Evolutionary conservation across 2,113 vertebrate species (phyloP).

Genomic region (Megalops atlanticus): DNA sequence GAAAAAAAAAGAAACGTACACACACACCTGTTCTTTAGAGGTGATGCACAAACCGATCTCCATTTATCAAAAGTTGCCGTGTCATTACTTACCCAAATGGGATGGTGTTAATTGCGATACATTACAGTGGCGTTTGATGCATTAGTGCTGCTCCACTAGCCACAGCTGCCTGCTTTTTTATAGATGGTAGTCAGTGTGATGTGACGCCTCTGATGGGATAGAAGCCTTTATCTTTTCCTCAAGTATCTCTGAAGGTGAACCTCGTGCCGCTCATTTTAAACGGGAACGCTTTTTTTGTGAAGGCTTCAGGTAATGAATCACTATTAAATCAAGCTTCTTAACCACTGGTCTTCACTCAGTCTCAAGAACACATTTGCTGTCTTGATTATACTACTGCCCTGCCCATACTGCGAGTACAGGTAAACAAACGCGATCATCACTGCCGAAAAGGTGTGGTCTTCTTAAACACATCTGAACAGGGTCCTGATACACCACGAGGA

Average conservation of each 20-base stretch:
- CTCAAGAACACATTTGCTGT: too few relatives aligned
- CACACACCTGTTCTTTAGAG: constrained; percentile 48
- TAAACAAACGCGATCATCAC: too few relatives aligned
- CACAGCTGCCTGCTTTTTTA: constrained; percentile 45
- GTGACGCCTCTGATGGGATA: not conserved
- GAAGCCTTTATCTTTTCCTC: not conserved
- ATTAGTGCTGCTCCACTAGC: constrained; percentile 63
- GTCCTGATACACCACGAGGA: too few relatives aligned
- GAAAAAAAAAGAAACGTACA: constrained; percentile 41
- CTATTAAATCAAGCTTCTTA: too few relatives aligned
- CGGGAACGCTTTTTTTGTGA: not conserved
- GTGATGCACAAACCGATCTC: constrained; percentile 46
- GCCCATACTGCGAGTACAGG: too few relatives aligned
- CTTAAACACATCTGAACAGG: too few relatives aligned
- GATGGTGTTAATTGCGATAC: constrained; percentile 66
- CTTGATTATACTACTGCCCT: too few relatives aligned
- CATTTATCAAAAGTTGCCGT: constrained; percentile 59
- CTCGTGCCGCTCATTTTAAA: not conserved
- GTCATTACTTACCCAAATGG: constrained; percentile 70
- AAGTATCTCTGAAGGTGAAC: not conserved
- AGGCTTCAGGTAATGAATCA: too few relatives aligned
- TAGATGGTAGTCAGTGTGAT: constrained; percentile 42
- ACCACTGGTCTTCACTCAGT: too few relatives aligned
- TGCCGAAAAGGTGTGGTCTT: too few relatives aligned
- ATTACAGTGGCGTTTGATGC: constrained; percentile 67